A percentile compares a stretch with the other conserved stretches of the same genome.
phyloP scores from a whole-genome alignment of 1,140 invertebrate species.

The Temnothorax curvispinosus region DNA sequence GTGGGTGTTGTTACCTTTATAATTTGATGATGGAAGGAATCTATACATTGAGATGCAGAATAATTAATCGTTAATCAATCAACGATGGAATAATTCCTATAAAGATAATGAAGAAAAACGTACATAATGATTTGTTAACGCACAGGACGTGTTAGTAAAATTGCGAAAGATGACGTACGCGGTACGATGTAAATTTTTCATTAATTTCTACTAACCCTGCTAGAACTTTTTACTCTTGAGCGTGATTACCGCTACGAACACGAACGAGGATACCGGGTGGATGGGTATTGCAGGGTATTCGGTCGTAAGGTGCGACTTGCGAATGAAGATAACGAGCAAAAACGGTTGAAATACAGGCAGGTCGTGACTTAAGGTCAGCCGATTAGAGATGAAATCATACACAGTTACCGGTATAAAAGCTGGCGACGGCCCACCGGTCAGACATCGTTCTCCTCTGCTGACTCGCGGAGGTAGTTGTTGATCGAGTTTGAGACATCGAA shows the following conservation, averaged over 20 bases:
- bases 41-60: background rate
- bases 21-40: background rate
- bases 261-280: background rate
- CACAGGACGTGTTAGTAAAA: background rate
- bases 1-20: background rate
- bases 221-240: background rate
- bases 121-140: background rate
- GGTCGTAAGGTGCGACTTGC: constrained; percentile 12
- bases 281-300: too few species aligned
- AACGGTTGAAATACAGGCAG: background rate
- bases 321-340: background rate
- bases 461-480: background rate
- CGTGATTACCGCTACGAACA: background rate
- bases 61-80: background rate
- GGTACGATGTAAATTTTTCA: background rate
- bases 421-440: background rate
- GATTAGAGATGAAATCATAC: constrained; percentile 44
- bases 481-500: background rate
- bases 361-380: constrained; percentile 29
- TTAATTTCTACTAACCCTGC: background rate
- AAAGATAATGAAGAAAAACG: background rate
- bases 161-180: background rate
- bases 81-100: background rate
- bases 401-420: constrained; percentile 58
- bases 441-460: constrained; percentile 36